phyloP scores from a whole-genome alignment of 92 coral and sea anemone species.

The Actinernus sp. region DNA sequence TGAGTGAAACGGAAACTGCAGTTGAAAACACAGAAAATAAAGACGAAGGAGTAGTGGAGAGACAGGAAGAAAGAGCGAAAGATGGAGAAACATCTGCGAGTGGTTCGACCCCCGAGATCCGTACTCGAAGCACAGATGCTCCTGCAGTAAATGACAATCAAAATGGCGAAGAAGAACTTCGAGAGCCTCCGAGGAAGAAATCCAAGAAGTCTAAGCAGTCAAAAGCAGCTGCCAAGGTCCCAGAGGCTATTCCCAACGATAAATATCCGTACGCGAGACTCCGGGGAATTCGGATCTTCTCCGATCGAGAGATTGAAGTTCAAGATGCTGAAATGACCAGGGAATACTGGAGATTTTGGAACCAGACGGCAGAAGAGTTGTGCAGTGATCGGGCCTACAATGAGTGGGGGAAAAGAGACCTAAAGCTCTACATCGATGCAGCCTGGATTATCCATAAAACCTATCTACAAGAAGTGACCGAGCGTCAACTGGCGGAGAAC shows the following conservation, averaged over 20 bases:
- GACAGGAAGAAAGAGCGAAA: conserved; percentile 18
- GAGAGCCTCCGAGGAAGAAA: conserved; percentile 37
- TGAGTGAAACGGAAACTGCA: conserved; percentile 39
- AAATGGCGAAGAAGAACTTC: conserved; percentile 44
- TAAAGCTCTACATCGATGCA: conserved; percentile 96
- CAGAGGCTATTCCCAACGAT: conserved; percentile 54
- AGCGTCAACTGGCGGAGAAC: conserved; percentile 79
- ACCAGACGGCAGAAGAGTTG: conserved; percentile 94
- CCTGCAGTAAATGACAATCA: conserved; percentile 10
- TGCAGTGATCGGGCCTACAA: conserved; percentile 99
- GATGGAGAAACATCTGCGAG: conserved; percentile 25
- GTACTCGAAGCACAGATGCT: conserved; percentile 19
- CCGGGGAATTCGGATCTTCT: conserved; percentile 93
- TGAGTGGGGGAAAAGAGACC: conserved; percentile 99
- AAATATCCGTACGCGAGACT: conserved; percentile 89
- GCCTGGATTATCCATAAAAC: conserved; percentile 99
- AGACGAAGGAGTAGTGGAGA: conserved; percentile 1
- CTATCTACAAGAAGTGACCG: conserved; percentile 86
- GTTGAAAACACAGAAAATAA: conserved; percentile 13
- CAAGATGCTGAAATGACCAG: conserved; percentile 99
- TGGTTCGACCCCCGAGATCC: not conserved
- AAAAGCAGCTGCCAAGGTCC: conserved; percentile 13
- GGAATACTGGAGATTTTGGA: conserved; percentile 98
- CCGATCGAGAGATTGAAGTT: conserved; percentile 95
- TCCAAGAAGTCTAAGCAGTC: conserved; percentile 35